These are phyloP conservation scores for Brachionus angularis DNA, from an alignment of 1,140 invertebrate genomes.

Conservation along the genomic window DNA sequence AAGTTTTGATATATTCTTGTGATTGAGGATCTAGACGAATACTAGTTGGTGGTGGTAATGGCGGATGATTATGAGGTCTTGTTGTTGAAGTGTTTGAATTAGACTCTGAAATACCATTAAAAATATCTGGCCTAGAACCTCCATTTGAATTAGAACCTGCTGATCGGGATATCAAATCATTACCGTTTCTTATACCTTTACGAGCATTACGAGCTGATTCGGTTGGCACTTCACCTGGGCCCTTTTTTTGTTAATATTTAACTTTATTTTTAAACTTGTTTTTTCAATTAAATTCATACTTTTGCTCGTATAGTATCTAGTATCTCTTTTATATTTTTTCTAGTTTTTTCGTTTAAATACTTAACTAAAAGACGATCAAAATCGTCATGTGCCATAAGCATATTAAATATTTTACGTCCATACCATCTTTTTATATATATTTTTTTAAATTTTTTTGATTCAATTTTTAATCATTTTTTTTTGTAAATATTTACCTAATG, in stretches of 20 bases:
- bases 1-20: slow-evolving; percentile 52
- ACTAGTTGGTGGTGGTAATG: slow-evolving; percentile 36
- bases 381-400: slow-evolving; percentile 63
- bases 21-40: slow-evolving; percentile 51
- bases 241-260: slow-evolving; percentile 47
- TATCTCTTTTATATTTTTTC: slow-evolving; percentile 67
- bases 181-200: neutral
- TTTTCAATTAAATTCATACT: slow-evolving; percentile 47
- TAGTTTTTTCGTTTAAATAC: slow-evolving; percentile 64
- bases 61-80: slow-evolving; percentile 10
- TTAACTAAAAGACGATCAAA: slow-evolving; percentile 66
- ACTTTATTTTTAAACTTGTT: neutral
- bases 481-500: slow-evolving; percentile 64
- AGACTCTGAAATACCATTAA: slow-evolving; percentile 36
- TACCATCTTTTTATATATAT: slow-evolving; percentile 61
- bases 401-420: slow-evolving; percentile 66
- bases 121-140: slow-evolving; percentile 7
- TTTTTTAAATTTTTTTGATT: neutral
- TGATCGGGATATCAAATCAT: slow-evolving; percentile 11
- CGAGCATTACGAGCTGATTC: slow-evolving; percentile 51
- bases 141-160: slow-evolving; percentile 13
- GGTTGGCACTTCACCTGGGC: slow-evolving; percentile 53
- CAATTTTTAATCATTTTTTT: neutral
- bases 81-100: slow-evolving; percentile 45
- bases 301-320: slow-evolving; percentile 62